A percentile compares a stretch with the other conserved stretches of the same genome.
Conservation (phyloP, 23 tunicate genomes). For the Corella eumyota region DNA sequence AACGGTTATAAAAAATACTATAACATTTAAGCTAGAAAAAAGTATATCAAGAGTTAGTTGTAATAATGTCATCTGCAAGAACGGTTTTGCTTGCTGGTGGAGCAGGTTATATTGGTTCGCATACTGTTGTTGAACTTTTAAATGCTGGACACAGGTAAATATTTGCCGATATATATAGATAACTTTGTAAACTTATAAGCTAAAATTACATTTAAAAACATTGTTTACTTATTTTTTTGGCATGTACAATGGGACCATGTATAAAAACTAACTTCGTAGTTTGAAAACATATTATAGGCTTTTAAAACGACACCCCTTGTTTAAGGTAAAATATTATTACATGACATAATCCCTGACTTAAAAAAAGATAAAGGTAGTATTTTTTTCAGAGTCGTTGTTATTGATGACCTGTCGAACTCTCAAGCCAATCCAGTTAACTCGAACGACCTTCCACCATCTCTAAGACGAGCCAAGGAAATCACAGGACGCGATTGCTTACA, state of each 20-base stretch:
- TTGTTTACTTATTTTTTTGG: no score
- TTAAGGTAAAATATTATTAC: not conserved
- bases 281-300: no score
- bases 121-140: slow-evolving; percentile 82
- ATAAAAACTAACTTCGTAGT: no score
- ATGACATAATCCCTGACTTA: not conserved
- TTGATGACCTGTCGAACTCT: slow-evolving; percentile 76
- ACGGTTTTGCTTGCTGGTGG: slow-evolving; percentile 86
- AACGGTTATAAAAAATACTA: no score
- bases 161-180: no score
- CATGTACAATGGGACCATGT: no score
- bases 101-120: slow-evolving; percentile 96
- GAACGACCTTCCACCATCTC: slow-evolving; percentile 76
- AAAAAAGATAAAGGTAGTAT: not conserved
- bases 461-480: slow-evolving; percentile 69
- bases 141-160: slow-evolving; percentile 78
- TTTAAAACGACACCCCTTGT: no score
- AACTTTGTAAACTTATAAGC: not conserved
- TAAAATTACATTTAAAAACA: no score
- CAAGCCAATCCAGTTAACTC: slow-evolving; percentile 54
- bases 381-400: slow-evolving; percentile 67
- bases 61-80: slow-evolving; percentile 4
- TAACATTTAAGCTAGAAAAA: no score
- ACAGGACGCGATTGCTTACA: slow-evolving; percentile 73
- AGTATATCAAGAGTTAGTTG: no score